These are phyloP conservation scores for Psilanteris sp. DNA, from an alignment of 1,140 invertebrate species.

Conservation along the genomic window DNA sequence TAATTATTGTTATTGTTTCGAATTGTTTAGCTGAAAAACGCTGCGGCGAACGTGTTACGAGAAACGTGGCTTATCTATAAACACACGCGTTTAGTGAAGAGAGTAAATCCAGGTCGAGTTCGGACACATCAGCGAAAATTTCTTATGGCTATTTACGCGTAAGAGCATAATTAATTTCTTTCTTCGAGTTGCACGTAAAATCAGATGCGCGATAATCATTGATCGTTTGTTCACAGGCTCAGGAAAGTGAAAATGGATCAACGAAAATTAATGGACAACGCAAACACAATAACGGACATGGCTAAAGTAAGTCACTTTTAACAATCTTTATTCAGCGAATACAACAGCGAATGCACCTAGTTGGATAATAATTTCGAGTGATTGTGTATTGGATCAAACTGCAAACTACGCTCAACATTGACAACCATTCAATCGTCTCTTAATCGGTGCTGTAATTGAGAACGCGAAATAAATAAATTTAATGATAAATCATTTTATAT, in stretches of 20 bases:
- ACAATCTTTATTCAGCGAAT: conserved; percentile 19
- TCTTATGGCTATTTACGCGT: conserved; percentile 99
- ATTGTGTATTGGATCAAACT: conserved; percentile 23
- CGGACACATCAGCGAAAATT: conserved; percentile 99
- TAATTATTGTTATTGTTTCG: conserved; percentile 36
- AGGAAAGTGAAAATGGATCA: conserved; percentile 99
- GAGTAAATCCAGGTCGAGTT: conserved; percentile 96
- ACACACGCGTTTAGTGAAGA: conserved; percentile 98
- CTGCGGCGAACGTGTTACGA: conserved; percentile 98
- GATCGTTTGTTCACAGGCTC: conserved; percentile 85
- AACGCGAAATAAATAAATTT: too few relatives aligned
- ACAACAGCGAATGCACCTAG: conserved; percentile 25
- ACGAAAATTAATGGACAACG: conserved; percentile 99
- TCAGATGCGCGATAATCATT: too few relatives aligned
- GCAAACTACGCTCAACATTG: conserved; percentile 15
- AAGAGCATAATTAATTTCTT: conserved; percentile 78
- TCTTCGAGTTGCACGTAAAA: conserved; percentile 32
- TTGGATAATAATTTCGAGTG: conserved; percentile 27
- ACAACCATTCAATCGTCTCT: conserved; percentile 33
- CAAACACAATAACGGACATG: conserved; percentile 99
- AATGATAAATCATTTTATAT: conserved; percentile 16
- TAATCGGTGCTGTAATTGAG: conserved; percentile 15
- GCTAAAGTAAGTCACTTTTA: conserved; percentile 91
- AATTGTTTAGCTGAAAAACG: conserved; percentile 95
- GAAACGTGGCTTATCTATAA: conserved; percentile 99